phyloP scores from a whole-genome alignment of 2,888 invertebrate species.

The Esperia sulphurella region DNA sequence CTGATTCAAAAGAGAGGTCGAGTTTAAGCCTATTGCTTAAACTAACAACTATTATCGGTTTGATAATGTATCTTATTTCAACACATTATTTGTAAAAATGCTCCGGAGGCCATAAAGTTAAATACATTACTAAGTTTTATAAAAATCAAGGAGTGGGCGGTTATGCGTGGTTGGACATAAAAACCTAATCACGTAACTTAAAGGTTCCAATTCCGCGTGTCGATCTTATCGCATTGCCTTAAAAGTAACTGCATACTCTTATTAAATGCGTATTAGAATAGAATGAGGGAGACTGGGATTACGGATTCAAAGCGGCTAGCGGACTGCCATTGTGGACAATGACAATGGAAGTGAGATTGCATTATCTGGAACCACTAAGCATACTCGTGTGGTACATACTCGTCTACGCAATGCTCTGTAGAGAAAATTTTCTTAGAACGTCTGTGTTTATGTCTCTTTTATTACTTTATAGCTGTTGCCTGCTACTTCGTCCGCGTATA shows the following conservation, averaged over 20 bases:
- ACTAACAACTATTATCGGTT: neutral
- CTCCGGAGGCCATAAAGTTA: slow-evolving; percentile 4
- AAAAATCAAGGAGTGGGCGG: slow-evolving; percentile 15
- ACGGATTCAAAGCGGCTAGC: slow-evolving; percentile 36
- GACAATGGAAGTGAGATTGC: slow-evolving; percentile 49
- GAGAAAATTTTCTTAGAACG: slow-evolving; percentile 25
- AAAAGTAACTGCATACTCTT: slow-evolving; percentile 29
- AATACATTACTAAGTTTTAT: slow-evolving; percentile 4
- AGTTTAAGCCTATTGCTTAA: neutral
- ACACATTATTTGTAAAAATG: slow-evolving; percentile 6
- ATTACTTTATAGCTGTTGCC: neutral
- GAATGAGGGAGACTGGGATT: slow-evolving; percentile 40
- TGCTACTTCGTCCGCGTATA: no score
- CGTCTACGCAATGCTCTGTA: slow-evolving; percentile 22
- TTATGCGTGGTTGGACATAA: slow-evolving; percentile 22
- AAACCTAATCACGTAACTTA: slow-evolving; percentile 33
- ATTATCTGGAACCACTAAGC: slow-evolving; percentile 33
- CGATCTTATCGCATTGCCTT: slow-evolving; percentile 29
- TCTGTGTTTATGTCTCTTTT: slow-evolving; percentile 12
- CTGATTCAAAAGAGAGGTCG: no score
- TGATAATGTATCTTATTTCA: slow-evolving; percentile 6
- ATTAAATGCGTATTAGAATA: slow-evolving; percentile 43
- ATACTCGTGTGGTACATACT: slow-evolving; percentile 6
- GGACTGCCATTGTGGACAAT: slow-evolving; percentile 38
- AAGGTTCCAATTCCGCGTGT: slow-evolving; percentile 26